A percentile compares a stretch with the other conserved stretches of the same genome.
These are phyloP conservation scores for Globodera ellingtonae DNA, from an alignment of 1,140 invertebrate genomes.

Conservation along the genomic window DNA sequence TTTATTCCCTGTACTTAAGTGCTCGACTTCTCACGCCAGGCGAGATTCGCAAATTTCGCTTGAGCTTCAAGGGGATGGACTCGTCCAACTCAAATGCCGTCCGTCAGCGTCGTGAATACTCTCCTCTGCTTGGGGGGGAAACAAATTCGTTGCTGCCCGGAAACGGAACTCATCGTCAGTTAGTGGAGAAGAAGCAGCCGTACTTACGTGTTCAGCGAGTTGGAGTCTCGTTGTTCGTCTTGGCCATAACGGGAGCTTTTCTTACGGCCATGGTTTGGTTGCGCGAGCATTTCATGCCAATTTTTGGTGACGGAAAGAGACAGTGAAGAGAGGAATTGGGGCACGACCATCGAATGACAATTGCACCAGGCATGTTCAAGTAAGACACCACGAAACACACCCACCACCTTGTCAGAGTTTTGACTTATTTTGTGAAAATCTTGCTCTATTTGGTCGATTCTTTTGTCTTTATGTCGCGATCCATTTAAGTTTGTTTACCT, in stretches of 20 bases:
- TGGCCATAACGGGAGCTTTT: not conserved
- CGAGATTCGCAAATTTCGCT: slow-evolving; percentile 6
- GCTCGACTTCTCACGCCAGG: slow-evolving; percentile 7
- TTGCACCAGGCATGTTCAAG: not conserved
- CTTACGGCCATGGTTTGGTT: not conserved
- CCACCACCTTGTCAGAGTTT: too few species aligned
- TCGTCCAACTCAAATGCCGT: not conserved
- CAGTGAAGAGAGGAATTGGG: not conserved
- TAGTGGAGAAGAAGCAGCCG: not conserved
- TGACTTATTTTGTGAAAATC: not conserved
- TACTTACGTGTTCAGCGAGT: not conserved
- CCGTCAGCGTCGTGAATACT: not conserved
- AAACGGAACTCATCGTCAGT: not conserved
- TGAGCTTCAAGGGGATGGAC: not conserved
- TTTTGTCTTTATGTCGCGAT: not conserved
- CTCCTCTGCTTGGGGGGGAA: not conserved
- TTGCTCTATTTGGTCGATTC: not conserved
- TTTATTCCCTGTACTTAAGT: not conserved
- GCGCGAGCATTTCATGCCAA: not conserved
- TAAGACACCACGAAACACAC: not conserved
- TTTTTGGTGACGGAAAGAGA: not conserved
- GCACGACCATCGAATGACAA: not conserved
- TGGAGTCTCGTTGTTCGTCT: not conserved
- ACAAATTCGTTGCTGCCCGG: not conserved
- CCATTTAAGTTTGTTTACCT: too few species aligned